Percentiles rank a stretch among this genome's conserved stretches.
phyloP scores from a whole-genome alignment of 2,888 invertebrate species.

The Anthophora plumipes region DNA sequence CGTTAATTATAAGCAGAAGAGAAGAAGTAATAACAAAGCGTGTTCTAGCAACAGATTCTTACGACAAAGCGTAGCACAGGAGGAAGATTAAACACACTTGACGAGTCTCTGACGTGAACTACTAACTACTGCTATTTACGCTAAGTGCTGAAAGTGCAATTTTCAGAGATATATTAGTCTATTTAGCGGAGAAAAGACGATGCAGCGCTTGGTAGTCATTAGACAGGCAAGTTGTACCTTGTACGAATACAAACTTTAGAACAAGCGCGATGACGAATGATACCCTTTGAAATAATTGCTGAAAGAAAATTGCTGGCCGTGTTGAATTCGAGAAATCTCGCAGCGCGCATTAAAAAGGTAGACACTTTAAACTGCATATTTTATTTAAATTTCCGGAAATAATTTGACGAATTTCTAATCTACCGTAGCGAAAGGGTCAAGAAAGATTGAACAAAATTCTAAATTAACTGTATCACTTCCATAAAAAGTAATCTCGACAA shows the following conservation, averaged over 20 bases:
- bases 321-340: not conserved
- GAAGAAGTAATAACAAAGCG: not conserved
- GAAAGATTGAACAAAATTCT: no score
- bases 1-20: not conserved
- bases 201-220: conserved; percentile 1
- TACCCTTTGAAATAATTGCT: conserved; percentile 21
- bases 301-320: not conserved
- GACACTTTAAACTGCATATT: not conserved
- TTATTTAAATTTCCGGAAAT: not conserved
- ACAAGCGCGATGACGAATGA: conserved; percentile 22
- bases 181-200: conserved; percentile 22
- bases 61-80: no score
- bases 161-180: conserved; percentile 23
- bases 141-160: conserved; percentile 14
- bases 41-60: not conserved
- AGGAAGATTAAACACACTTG: conserved; percentile 11
- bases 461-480: no score
- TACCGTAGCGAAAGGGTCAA: no score
- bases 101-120: conserved; percentile 35
- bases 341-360: not conserved
- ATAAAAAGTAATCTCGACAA: no score
- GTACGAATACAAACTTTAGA: not conserved
- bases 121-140: conserved; percentile 31
- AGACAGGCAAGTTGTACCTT: not conserved
- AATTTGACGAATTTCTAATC: not conserved